Evolutionary conservation across 1,140 invertebrate species (phyloP), one percentile per base, ranked within the genome.

Genomic region (Lordiphosa collinella): DNA sequence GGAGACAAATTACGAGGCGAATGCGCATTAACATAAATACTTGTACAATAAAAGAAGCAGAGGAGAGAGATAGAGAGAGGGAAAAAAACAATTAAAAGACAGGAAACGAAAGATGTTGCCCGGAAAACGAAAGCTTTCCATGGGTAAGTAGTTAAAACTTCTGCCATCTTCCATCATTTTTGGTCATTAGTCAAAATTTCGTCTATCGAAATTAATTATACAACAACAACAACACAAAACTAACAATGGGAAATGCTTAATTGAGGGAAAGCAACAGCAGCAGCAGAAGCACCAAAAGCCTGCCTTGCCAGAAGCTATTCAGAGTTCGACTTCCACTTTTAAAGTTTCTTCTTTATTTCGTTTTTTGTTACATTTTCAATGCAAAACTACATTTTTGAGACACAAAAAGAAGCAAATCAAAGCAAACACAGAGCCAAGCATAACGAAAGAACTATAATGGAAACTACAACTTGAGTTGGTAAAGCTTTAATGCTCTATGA

Each of bases 161-260:
- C 40, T 40, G 44, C 54, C 63, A 71, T 76, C 78, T 68, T 74
- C 38, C 53, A 41, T 58, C 47, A 37, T 57, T 57, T 51, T 58
- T 66, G 75, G 56, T 80, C 75, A 80, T 80, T 80, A 80, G 76
- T 79, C 74, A 80, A 79, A 79, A 69, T 68, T 73, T 64, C 53
- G 70, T 69, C 59, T 60, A 74, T 71, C 69, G 31, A 76, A 69
- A 69, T 69, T 55, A 69, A 69, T 69, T 68, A 65, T 64, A 63
- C 38, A 65, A 64, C 25, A 18, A 18, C 3, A 18, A 18, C 3
- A 18, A 18, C 16, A 11, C 31, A 52, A 41, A 53, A 40, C 44
- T 50, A 65, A 80, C 71, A 80, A 80, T 80, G 66, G 72, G 67
- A 67, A 67, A 46, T 64, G 63, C 67, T 75, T 80, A 82, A 82